A percentile compares a stretch with the other conserved stretches of the same genome.
Conservation (phyloP, 1,140 invertebrate species). For the Drosophila hydei region DNA sequence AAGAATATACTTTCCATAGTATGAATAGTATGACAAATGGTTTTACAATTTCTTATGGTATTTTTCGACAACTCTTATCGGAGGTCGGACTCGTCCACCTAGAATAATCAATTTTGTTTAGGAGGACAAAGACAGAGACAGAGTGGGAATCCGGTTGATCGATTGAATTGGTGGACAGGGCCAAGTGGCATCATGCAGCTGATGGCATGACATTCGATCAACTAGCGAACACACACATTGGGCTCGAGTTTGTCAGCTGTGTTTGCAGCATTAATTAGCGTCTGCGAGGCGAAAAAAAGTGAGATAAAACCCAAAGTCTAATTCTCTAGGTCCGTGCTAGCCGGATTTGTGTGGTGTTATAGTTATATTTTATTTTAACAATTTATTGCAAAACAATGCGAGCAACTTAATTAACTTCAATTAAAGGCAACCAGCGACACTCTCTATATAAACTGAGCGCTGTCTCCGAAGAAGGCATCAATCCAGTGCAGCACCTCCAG, state of each 20-base stretch:
- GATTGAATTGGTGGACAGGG: slow-evolving; percentile 1
- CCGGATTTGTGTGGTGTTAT: slow-evolving; percentile 70
- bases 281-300: slow-evolving; percentile 33
- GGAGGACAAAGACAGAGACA: no score
- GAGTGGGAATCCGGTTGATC: no score
- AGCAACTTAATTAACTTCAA: slow-evolving; percentile 80
- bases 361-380: slow-evolving; percentile 71
- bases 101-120: no score
- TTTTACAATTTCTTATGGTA: no score
- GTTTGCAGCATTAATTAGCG: slow-evolving; percentile 64
- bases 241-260: slow-evolving; percentile 50
- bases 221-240: no score
- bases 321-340: slow-evolving; percentile 44
- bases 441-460: slow-evolving; percentile 63
- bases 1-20: no score
- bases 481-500: slow-evolving; percentile 60
- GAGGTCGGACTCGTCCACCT: no score
- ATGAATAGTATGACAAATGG: no score
- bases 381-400: slow-evolving; percentile 76
- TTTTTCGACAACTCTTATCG: no score
- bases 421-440: slow-evolving; percentile 50
- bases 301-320: slow-evolving; percentile 11
- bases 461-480: slow-evolving; percentile 43
- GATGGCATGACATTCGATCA: slow-evolving; percentile 23
- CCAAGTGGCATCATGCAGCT: slow-evolving; percentile 27